Evolutionary conservation across 2,888 invertebrate species (phyloP).

Genomic region (Lepidocyrtoides sp.): DNA sequence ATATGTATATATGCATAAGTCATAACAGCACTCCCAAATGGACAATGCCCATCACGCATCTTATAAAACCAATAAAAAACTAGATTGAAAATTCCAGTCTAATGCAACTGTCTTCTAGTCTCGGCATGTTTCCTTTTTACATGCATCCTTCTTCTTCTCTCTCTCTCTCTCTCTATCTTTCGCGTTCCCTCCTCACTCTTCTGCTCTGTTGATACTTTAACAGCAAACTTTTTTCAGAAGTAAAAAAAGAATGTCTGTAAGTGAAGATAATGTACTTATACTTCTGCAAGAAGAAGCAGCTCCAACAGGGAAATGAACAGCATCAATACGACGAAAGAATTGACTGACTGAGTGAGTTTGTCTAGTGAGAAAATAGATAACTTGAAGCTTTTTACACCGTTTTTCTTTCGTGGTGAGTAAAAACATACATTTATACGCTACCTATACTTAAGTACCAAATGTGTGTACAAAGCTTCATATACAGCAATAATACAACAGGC

Average conservation of each 20-base stretch:
- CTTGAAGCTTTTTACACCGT: constrained; percentile 75
- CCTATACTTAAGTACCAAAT: too few species aligned
- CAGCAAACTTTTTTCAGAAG: constrained; percentile 21
- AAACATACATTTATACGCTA: constrained; percentile 1
- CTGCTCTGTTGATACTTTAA: constrained; percentile 40
- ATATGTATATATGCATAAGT: constrained; percentile 61
- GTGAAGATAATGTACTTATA: constrained; percentile 56
- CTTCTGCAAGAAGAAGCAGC: constrained; percentile 45
- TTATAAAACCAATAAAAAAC: constrained; percentile 81
- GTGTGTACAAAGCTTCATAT: too few species aligned
- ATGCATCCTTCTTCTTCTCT: not conserved
- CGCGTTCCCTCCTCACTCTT: constrained; percentile 8
- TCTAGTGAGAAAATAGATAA: constrained; percentile 73
- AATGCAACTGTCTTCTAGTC: constrained; percentile 76
- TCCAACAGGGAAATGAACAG: constrained; percentile 68
- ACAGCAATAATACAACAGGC: too few species aligned
- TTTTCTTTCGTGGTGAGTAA: constrained; percentile 31
- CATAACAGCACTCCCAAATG: constrained; percentile 81
- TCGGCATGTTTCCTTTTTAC: constrained; percentile 59
- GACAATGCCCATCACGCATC: constrained; percentile 81
- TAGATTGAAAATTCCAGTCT: constrained; percentile 82
- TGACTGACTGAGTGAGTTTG: constrained; percentile 63
- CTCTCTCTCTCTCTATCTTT: constrained; percentile 27
- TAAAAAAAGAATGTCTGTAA: constrained; percentile 59
- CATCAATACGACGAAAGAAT: constrained; percentile 68